A percentile compares a stretch with the other conserved stretches of the same genome.
Evolutionary conservation across 2,797 vertebrate species (phyloP).

Genomic region (Propithecus perrieri): DNA sequence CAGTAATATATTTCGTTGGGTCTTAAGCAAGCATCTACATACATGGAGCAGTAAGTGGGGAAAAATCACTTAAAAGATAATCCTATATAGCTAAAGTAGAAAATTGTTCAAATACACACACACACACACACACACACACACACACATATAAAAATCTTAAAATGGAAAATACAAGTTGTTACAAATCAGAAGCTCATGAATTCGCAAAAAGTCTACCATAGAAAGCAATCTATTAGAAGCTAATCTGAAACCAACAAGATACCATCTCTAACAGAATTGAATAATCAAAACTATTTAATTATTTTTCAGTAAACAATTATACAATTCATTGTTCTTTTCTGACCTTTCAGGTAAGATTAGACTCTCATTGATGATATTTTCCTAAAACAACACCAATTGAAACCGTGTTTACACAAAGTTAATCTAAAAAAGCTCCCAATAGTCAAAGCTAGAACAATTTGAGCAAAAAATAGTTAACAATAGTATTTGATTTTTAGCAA

Average conservation of each 20-base stretch:
- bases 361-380: background rate
- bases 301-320: constrained; percentile 31
- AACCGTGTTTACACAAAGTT: background rate
- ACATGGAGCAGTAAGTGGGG: background rate
- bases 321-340: background rate
- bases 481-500: background rate
- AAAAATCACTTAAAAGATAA: background rate
- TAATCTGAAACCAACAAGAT: background rate
- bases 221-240: constrained; percentile 9
- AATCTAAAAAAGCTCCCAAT: background rate
- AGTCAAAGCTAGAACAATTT: background rate
- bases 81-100: background rate
- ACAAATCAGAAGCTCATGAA: background rate
- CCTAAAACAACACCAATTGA: constrained; percentile 11
- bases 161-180: constrained; percentile 8
- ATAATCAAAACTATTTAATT: background rate
- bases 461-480: background rate
- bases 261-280: background rate
- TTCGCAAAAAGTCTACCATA: background rate
- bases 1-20: constrained; percentile 1
- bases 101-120: background rate
- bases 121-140: background rate
- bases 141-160: background rate
- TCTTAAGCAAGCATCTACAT: background rate
- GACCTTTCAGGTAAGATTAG: background rate